These are phyloP conservation scores for Diachrysia chrysitis DNA, from an alignment of 2,888 invertebrate genomes.

Conservation along the genomic window DNA sequence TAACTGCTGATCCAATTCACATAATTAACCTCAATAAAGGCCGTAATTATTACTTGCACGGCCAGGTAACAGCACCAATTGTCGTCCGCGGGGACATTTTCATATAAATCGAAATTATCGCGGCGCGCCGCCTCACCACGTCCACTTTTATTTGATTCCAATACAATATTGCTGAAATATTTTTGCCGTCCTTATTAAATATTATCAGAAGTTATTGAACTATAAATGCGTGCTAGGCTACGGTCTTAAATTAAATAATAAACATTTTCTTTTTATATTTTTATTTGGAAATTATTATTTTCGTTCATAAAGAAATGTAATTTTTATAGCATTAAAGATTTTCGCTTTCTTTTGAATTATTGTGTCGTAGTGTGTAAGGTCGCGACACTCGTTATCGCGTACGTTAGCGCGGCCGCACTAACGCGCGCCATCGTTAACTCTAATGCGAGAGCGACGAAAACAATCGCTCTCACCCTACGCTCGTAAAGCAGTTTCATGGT, in stretches of 20 bases:
- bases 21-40: slow-evolving; percentile 45
- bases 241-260: neutral
- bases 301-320: neutral
- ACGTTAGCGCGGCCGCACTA: slow-evolving; percentile 35
- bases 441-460: slow-evolving; percentile 55
- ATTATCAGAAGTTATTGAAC: slow-evolving; percentile 21
- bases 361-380: slow-evolving; percentile 19
- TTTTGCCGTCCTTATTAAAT: slow-evolving; percentile 49
- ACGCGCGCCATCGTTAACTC: slow-evolving; percentile 53
- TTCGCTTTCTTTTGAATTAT: slow-evolving; percentile 16
- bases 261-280: neutral
- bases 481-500: slow-evolving; percentile 32
- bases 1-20: slow-evolving; percentile 20
- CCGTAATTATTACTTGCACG: slow-evolving; percentile 35
- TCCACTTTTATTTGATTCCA: slow-evolving; percentile 53
- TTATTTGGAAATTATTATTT: neutral
- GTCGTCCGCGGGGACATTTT: slow-evolving; percentile 44
- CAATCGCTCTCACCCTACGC: slow-evolving; percentile 48
- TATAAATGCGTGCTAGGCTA: slow-evolving; percentile 9
- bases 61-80: slow-evolving; percentile 27
- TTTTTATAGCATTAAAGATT: neutral
- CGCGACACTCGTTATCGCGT: slow-evolving; percentile 42
- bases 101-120: slow-evolving; percentile 57
- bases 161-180: slow-evolving; percentile 48
- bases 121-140: slow-evolving; percentile 17